Evolutionary conservation across 2,888 invertebrate species (phyloP).

Genomic region (Aleiodes alternator): DNA sequence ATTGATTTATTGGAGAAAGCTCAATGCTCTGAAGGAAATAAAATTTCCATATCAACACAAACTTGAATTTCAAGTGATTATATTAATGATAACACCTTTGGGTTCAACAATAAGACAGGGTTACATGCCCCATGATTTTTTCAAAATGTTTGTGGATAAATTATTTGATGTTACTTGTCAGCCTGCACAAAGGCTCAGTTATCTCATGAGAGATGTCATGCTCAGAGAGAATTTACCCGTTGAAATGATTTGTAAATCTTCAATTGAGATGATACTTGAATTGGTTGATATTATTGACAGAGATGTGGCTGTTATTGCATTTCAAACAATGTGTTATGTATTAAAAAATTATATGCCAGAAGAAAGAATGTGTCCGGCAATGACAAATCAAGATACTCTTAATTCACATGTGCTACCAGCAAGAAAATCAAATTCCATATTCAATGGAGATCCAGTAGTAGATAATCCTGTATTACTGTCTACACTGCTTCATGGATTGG

Average conservation of each 20-base stretch:
- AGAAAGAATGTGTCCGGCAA: neutral
- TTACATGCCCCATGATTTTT: slow-evolving; percentile 75
- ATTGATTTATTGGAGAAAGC: slow-evolving; percentile 72
- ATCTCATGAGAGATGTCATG: slow-evolving; percentile 78
- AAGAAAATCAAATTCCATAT: slow-evolving; percentile 58
- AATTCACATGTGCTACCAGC: slow-evolving; percentile 1
- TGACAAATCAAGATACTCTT: slow-evolving; percentile 28
- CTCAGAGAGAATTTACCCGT: slow-evolving; percentile 71
- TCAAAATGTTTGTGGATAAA: slow-evolving; percentile 80
- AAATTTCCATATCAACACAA: slow-evolving; percentile 58
- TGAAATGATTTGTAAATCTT: slow-evolving; percentile 72
- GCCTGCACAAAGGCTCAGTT: slow-evolving; percentile 80
- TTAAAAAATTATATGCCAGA: slow-evolving; percentile 67
- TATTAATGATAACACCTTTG: slow-evolving; percentile 78
- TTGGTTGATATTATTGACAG: slow-evolving; percentile 76
- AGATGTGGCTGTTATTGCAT: slow-evolving; percentile 70
- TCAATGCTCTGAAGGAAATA: slow-evolving; percentile 62
- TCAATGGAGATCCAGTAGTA: slow-evolving; percentile 73
- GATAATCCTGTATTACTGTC: slow-evolving; percentile 78
- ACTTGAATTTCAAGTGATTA: slow-evolving; percentile 69
- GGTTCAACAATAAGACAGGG: slow-evolving; percentile 74
- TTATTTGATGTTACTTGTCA: slow-evolving; percentile 81
- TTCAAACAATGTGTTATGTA: slow-evolving; percentile 71
- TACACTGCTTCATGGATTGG: slow-evolving; percentile 82
- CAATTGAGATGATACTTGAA: slow-evolving; percentile 77